A percentile compares a stretch with the other conserved stretches of the same genome.
These are phyloP conservation scores for Linnaemya vulpina DNA, from an alignment of 2,888 invertebrate species.

Conservation along the genomic window DNA sequence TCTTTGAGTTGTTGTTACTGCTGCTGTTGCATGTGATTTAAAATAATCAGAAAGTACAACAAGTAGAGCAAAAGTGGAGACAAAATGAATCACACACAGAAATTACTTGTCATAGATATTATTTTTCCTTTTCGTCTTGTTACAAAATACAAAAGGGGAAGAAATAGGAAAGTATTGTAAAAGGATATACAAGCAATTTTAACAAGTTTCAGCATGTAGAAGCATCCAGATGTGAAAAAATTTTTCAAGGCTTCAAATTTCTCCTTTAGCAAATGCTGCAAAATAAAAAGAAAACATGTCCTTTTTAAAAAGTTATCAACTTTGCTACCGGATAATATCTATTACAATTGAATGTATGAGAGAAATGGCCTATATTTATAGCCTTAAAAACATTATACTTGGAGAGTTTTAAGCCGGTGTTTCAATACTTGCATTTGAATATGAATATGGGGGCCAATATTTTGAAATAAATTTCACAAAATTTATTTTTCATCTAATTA, in stretches of 20 bases:
- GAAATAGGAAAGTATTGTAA: not conserved
- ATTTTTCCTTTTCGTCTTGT: not conserved
- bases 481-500: not conserved
- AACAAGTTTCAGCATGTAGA: not conserved
- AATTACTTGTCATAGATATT: slow-evolving; percentile 13
- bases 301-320: too few relatives aligned
- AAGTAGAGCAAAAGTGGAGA: slow-evolving; percentile 17
- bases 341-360: not conserved
- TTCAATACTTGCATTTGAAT: too few relatives aligned
- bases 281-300: not conserved
- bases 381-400: too few relatives aligned
- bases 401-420: too few relatives aligned
- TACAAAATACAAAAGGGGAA: not conserved
- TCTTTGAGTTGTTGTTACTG: slow-evolving; percentile 34
- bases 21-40: slow-evolving; percentile 62
- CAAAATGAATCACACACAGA: slow-evolving; percentile 1
- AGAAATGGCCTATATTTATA: too few relatives aligned
- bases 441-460: not conserved
- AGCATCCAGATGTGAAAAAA: slow-evolving; percentile 33
- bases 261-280: not conserved
- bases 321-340: too few relatives aligned
- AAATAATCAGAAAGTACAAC: slow-evolving; percentile 63
- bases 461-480: not conserved
- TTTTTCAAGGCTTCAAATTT: slow-evolving; percentile 2
- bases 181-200: slow-evolving; percentile 37